Base-by-base conservation (phyloP, 2,888 invertebrate genomes). In the Argyresthia goedartella region DNA sequence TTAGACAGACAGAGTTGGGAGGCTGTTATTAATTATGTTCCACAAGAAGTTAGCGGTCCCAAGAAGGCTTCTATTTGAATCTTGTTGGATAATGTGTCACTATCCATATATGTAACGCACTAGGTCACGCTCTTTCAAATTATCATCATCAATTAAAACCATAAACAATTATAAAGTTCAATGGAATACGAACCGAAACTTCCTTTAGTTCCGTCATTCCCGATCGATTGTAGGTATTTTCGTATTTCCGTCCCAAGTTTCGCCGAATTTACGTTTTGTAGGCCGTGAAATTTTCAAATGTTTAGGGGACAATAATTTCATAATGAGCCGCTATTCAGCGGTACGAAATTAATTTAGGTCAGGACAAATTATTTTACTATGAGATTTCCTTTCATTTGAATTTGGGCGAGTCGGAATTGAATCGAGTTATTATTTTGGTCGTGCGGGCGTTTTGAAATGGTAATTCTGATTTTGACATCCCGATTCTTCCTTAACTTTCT, bases 291-390 rank as follows among this genome's bases (percentile, higher is more conserved):
- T 4, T 25, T 25, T 25, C 25, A 25, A 25, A 25, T 25, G 25
- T 55, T 62, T 50, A 45, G 41, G 55, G 52, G 58, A 52, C 59
- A 64, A 61, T 65, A 65, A 66, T 61, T 54, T 53, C 50, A 67
- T 73, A 69, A n/a, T 72, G 62, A 68, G 62, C 61, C 56, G 59
- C 58, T 57, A 66, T 57, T 63, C 61, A 60, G 60, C 60, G 61
- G 54, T 56, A 64, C 60, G 65, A 73, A 71, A 74, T 72, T 72
- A 75, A 76, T 77, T 73, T 70, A 60, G 63, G 54, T 54, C 60
- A 63, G 60, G 66, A 67, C 69, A 71, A 76, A 76, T 73, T 69
- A 71, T 69, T 71, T 64, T 63, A 58, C n/a, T 25, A 25, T 25
- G 25, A 60, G 36, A 36, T 8, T 48, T 13, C n/a, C 48, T 36